A percentile compares a stretch with the other conserved stretches of the same genome.
These are phyloP conservation scores for Chesias legatella DNA, from an alignment of 2,888 invertebrate species.

Conservation along the genomic window DNA sequence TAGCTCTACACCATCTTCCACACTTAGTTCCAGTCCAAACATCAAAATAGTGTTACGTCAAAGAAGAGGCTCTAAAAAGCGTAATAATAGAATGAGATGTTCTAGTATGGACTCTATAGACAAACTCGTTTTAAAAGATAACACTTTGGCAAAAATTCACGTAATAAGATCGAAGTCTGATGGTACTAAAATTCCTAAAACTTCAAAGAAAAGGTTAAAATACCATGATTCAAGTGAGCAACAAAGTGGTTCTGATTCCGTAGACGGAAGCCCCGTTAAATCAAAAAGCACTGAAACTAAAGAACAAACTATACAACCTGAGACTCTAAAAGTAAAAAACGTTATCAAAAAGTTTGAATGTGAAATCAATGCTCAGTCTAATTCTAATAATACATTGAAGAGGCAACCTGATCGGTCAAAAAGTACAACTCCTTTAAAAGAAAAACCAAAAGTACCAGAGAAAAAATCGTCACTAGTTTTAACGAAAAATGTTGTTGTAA, in stretches of 20 bases:
- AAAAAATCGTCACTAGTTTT: conserved; percentile 77
- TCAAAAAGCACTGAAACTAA: conserved; percentile 33
- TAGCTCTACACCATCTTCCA: conserved; percentile 70
- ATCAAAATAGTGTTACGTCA: conserved; percentile 73
- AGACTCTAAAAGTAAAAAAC: conserved; percentile 62
- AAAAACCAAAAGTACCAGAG: conserved; percentile 82
- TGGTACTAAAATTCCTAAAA: conserved; percentile 65
- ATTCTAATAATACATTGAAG: conserved; percentile 51
- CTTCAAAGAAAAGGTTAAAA: conserved; percentile 63
- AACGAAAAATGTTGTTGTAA: conserved; percentile 76
- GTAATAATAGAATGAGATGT: conserved; percentile 72
- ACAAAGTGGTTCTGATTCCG: conserved; percentile 63
- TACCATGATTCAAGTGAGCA: conserved; percentile 59
- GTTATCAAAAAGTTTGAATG: conserved; percentile 75
- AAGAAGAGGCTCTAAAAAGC: conserved; percentile 67
- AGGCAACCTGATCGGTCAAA: conserved; percentile 57
- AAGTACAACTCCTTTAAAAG: conserved; percentile 53
- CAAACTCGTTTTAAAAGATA: conserved; percentile 52
- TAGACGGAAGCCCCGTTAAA: conserved; percentile 60
- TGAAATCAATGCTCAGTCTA: conserved; percentile 65
- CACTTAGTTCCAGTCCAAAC: conserved; percentile 70
- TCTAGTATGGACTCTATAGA: conserved; percentile 74
- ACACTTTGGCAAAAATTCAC: conserved; percentile 51
- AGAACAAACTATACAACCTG: conserved; percentile 34
- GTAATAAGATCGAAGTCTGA: conserved; percentile 73